Evolutionary conservation across 1,140 invertebrate genomes (phyloP).

Genomic region (Nymphalis io): DNA sequence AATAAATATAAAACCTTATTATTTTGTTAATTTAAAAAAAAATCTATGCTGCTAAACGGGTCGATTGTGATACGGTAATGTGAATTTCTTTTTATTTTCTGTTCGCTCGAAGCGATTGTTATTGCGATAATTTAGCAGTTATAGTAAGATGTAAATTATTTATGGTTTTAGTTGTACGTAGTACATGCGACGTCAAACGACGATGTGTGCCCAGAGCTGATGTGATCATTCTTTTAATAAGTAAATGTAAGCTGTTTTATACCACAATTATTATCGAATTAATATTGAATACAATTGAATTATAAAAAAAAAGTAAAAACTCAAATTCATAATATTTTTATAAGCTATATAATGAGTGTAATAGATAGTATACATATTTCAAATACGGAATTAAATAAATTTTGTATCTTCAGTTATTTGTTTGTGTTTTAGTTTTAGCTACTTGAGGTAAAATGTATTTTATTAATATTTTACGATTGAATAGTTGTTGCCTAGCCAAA

Average conservation of each 20-base stretch:
- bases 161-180: conserved; percentile 54
- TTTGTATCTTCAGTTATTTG: neutral
- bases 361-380: neutral
- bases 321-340: conserved; percentile 5
- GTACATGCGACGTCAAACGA: conserved; percentile 47
- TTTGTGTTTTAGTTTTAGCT: conserved; percentile 4
- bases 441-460: conserved; percentile 20
- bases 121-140: conserved; percentile 50
- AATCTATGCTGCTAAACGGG: conserved; percentile 10
- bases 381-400: neutral
- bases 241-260: conserved; percentile 31
- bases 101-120: conserved; percentile 64
- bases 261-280: conserved; percentile 10
- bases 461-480: conserved; percentile 13
- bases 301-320: neutral
- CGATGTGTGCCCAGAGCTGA: conserved; percentile 57
- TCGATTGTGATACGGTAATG: conserved; percentile 63
- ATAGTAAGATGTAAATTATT: conserved; percentile 57
- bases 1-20: neutral
- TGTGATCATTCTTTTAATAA: conserved; percentile 67
- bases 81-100: conserved; percentile 52
- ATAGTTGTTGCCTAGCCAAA: conserved; percentile 22
- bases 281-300: conserved; percentile 1
- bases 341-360: neutral
- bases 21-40: neutral